A percentile compares a stretch with the other conserved stretches of the same genome.
These are phyloP conservation scores for Neotoma lepida DNA, from an alignment of 2,113 vertebrate genomes.

Conservation along the genomic window DNA sequence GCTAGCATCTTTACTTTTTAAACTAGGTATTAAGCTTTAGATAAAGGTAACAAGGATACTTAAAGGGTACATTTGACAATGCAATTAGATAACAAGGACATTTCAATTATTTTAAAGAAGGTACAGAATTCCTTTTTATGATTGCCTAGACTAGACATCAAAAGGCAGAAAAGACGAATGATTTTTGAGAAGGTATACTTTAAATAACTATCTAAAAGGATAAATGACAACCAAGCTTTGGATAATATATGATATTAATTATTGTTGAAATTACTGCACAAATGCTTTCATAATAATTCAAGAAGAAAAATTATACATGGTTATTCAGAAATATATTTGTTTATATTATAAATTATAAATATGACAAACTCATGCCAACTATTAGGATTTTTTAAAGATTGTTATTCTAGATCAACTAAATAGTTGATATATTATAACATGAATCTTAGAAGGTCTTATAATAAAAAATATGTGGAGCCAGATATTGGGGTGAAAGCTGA, in stretches of 20 bases:
- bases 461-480: too few species aligned
- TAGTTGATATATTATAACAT: too few species aligned
- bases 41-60: constrained; percentile 62
- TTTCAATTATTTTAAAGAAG: constrained; percentile 66
- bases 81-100: constrained; percentile 41
- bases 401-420: neutral
- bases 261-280: neutral
- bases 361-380: neutral
- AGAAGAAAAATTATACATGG: neutral
- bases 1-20: constrained; percentile 56
- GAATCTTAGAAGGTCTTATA: too few species aligned
- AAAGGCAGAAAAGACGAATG: neutral
- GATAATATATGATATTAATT: neutral
- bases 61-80: neutral
- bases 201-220: neutral
- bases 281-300: neutral
- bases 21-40: constrained; percentile 47
- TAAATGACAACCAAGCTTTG: neutral
- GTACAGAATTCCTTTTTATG: neutral
- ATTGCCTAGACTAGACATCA: neutral
- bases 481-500: too few species aligned
- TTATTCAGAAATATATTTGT: neutral
- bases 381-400: constrained; percentile 37
- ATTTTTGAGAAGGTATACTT: neutral
- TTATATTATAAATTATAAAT: neutral